These are phyloP conservation scores for Aelia acuminata DNA, from an alignment of 2,888 invertebrate genomes.

Conservation along the genomic window DNA sequence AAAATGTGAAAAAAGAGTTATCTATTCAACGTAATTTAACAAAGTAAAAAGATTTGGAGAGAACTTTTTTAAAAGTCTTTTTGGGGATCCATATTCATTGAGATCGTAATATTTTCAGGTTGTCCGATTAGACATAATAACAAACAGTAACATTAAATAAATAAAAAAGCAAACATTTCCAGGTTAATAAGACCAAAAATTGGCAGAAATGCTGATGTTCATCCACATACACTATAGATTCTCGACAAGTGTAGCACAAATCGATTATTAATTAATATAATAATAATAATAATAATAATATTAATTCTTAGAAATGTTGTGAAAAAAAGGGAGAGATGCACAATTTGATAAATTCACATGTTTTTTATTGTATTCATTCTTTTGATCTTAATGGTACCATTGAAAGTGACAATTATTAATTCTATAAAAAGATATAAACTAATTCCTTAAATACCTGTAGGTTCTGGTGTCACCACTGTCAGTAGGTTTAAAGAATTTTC, in stretches of 20 bases:
- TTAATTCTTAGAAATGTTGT: too few relatives aligned
- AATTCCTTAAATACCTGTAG: slow-evolving; percentile 61
- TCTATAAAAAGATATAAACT: neutral
- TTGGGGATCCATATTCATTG: too few relatives aligned
- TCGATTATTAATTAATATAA: neutral
- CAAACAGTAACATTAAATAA: too few relatives aligned
- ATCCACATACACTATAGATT: neutral
- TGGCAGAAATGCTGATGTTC: neutral
- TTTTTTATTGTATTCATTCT: neutral
- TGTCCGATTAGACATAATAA: too few relatives aligned
- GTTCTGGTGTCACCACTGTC: slow-evolving; percentile 62
- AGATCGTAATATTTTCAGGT: too few relatives aligned
- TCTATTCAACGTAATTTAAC: too few relatives aligned
- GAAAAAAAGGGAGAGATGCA: neutral
- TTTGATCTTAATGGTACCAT: neutral
- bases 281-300: too few relatives aligned
- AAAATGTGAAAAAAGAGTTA: too few relatives aligned
- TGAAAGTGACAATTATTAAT: neutral
- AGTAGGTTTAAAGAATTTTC: slow-evolving; percentile 63
- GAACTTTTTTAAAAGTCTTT: too few relatives aligned
- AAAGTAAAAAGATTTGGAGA: too few relatives aligned
- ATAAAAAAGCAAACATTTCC: neutral
- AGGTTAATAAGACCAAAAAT: neutral
- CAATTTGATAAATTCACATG: neutral
- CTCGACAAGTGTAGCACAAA: neutral